phyloP scores from a whole-genome alignment of 2,113 vertebrate species.

The Promerops cafer region DNA sequence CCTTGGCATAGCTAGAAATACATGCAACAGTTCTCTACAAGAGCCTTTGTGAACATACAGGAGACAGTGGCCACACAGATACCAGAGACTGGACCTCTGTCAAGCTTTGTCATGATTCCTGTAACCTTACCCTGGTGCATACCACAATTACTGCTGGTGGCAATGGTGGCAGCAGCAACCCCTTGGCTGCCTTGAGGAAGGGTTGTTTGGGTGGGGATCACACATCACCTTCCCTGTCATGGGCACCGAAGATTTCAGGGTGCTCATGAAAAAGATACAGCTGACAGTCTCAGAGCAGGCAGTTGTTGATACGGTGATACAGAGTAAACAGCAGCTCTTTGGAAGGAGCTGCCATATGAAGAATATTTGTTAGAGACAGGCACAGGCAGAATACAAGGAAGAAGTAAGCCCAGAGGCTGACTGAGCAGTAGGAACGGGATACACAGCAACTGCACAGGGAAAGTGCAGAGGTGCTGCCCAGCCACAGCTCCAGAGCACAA shows the following conservation, averaged over 20 bases:
- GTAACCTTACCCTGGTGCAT: neutral
- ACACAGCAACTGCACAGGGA: neutral
- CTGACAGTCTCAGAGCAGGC: neutral
- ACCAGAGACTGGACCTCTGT: neutral
- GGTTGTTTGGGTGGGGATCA: neutral
- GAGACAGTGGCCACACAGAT: accelerated
- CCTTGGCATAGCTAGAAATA: neutral
- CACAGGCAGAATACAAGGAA: neutral
- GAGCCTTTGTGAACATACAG: neutral
- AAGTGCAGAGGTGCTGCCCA: neutral
- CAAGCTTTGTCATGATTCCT: neutral
- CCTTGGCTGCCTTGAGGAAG: neutral
- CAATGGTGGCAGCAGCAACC: neutral
- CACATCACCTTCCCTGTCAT: neutral
- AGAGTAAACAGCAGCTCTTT: neutral
- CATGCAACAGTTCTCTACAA: neutral
- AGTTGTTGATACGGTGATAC: accelerated
- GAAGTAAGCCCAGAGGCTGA: neutral
- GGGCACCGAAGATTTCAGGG: neutral
- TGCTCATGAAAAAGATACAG: neutral
- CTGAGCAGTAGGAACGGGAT: neutral
- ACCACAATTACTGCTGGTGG: neutral
- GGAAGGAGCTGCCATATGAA: neutral
- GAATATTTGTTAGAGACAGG: neutral
- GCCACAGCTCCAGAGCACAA: neutral